Conservation (phyloP, 2,888 invertebrate species). For the Eurytoma adleriae region DNA sequence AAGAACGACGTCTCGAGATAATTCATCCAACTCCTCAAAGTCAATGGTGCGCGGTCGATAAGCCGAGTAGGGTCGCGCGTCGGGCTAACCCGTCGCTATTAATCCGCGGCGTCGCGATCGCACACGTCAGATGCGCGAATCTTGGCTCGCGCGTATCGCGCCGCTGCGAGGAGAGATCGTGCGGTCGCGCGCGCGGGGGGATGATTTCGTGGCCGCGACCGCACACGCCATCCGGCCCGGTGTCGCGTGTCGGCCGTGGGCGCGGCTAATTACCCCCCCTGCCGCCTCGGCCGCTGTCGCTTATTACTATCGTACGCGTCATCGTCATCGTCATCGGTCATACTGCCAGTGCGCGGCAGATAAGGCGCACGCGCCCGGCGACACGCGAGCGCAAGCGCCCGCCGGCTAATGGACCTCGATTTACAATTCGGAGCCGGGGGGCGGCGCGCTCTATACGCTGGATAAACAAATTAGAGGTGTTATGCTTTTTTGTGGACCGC, state of each 20-base stretch:
- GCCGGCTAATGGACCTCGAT: slow-evolving; percentile 42
- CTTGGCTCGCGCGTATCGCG: too few species aligned
- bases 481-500: too few species aligned
- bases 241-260: background rate
- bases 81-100: too few species aligned
- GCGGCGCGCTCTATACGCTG: background rate
- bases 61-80: too few species aligned
- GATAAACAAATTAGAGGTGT: slow-evolving; percentile 14
- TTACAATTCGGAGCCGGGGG: slow-evolving; percentile 23
- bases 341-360: slow-evolving; percentile 30
- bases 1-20: too few species aligned
- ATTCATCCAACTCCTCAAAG: too few species aligned
- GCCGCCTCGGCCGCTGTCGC: background rate
- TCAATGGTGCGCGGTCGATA: too few species aligned
- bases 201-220: slow-evolving; percentile 22
- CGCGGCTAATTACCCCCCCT: slow-evolving; percentile 37
- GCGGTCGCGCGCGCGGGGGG: slow-evolving; percentile 23
- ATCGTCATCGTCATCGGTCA: slow-evolving; percentile 49
- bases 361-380: slow-evolving; percentile 46
- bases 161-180: too few species aligned
- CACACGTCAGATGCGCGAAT: too few species aligned
- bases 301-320: slow-evolving; percentile 46
- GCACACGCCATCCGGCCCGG: background rate
- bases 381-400: slow-evolving; percentile 13
- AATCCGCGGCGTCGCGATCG: too few species aligned